These are phyloP conservation scores for Antheraea pernyi DNA, from an alignment of 1,140 invertebrate species.

Conservation along the genomic window DNA sequence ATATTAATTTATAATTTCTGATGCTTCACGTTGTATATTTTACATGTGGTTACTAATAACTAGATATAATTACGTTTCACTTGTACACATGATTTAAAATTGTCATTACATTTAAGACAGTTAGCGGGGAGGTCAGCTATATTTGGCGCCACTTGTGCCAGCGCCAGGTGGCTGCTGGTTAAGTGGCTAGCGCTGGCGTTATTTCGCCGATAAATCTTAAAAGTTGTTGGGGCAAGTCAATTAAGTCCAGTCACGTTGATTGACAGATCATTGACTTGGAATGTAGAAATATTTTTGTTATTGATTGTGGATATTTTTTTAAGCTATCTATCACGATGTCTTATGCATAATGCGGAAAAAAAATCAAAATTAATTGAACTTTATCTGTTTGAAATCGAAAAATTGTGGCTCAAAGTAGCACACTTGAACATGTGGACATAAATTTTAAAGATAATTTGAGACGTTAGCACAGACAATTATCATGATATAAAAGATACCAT, in stretches of 20 bases:
- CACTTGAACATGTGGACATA: no score
- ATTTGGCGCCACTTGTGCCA: constrained; percentile 43
- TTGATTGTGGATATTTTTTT: background rate
- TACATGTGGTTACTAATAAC: background rate
- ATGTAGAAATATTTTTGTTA: background rate
- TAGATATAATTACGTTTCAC: constrained; percentile 9
- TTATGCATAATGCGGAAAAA: no score
- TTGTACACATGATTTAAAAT: constrained; percentile 16
- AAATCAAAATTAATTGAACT: no score
- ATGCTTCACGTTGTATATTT: no score
- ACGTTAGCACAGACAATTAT: no score
- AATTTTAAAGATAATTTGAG: no score
- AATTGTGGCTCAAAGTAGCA: no score
- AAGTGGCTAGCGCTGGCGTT: constrained; percentile 25
- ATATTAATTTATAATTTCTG: no score
- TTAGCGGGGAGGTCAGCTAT: constrained; percentile 24
- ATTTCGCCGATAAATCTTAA: constrained; percentile 42
- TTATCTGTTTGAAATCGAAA: background rate
- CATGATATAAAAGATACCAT: no score
- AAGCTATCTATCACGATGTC: background rate
- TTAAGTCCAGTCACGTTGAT: constrained; percentile 40
- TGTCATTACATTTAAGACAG: background rate
- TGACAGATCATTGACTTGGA: constrained; percentile 38
- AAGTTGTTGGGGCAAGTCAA: constrained; percentile 40
- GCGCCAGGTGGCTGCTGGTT: constrained; percentile 46